Evolutionary conservation across 2,797 vertebrate species (phyloP).

Genomic region (Gambusia yucatana): DNA sequence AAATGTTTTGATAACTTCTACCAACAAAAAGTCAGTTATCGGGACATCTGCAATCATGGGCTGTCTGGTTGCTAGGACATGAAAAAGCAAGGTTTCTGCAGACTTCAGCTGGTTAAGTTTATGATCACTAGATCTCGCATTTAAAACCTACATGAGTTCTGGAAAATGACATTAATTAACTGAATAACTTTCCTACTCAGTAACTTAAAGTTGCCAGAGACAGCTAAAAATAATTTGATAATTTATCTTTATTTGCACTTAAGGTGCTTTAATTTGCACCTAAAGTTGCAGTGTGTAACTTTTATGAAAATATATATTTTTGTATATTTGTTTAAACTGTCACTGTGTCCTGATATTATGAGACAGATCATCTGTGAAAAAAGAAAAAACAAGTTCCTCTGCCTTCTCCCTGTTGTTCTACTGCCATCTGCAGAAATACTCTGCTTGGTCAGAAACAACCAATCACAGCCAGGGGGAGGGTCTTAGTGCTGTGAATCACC

Average conservation of each 20-base stretch:
- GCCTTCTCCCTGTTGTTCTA: not conserved
- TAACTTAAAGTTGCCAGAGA: not conserved
- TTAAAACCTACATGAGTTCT: not conserved
- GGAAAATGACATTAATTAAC: not conserved
- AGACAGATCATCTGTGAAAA: not conserved
- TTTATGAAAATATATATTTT: not conserved
- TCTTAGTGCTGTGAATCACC: not conserved
- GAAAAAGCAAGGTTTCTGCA: not conserved
- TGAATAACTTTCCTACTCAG: not conserved
- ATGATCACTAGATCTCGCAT: not conserved
- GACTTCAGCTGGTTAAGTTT: not conserved
- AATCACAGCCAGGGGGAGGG: not conserved
- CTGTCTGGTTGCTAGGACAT: not conserved
- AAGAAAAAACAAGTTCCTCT: not conserved
- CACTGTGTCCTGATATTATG: not conserved
- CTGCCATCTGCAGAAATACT: not conserved
- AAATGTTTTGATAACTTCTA: constrained; percentile 3
- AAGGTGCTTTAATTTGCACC: no score
- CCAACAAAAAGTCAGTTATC: not conserved
- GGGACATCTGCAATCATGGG: not conserved
- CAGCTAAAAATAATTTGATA: not conserved
- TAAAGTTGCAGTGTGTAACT: not conserved
- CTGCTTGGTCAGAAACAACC: not conserved
- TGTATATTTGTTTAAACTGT: not conserved
- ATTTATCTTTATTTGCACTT: not conserved